Evolutionary conservation across 2,113 vertebrate species (phyloP).

Genomic region (Sterna hirundo): DNA sequence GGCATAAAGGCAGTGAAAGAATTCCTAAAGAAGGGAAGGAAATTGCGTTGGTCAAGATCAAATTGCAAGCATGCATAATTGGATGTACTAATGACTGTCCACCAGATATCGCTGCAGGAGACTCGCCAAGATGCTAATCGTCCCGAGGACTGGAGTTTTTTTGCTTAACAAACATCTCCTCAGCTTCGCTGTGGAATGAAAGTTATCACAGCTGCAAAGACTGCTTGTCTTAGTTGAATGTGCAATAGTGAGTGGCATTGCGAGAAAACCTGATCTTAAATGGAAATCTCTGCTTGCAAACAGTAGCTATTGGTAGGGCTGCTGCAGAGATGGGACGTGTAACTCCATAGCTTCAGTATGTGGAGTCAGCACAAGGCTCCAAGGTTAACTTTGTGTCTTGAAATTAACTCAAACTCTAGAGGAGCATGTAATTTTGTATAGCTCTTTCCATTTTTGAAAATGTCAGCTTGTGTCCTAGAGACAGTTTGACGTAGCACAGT

Average conservation of each 20-base stretch:
- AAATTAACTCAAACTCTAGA: background rate
- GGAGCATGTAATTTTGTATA: background rate
- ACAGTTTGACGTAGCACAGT: background rate
- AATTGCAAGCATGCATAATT: constrained; percentile 9
- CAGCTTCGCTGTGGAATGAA: background rate
- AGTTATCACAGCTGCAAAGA: background rate
- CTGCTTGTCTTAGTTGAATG: background rate
- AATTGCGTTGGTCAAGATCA: background rate
- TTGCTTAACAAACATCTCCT: background rate
- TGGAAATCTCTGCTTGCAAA: background rate
- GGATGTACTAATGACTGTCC: background rate
- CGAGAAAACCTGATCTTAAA: background rate
- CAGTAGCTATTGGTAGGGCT: background rate
- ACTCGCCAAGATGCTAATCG: constrained; percentile 1
- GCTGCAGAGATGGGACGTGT: background rate
- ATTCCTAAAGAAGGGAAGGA: constrained; percentile 45
- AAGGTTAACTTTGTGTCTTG: background rate
- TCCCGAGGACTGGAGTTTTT: background rate
- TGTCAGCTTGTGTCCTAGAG: background rate
- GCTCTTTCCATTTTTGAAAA: background rate
- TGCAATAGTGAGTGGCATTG: background rate
- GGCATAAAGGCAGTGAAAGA: constrained; percentile 38
- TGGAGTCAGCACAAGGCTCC: background rate
- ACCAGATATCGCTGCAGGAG: background rate
- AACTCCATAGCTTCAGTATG: background rate